Evolutionary conservation across 1,140 invertebrate genomes (phyloP).

Genomic region (Goniozus legneri): DNA sequence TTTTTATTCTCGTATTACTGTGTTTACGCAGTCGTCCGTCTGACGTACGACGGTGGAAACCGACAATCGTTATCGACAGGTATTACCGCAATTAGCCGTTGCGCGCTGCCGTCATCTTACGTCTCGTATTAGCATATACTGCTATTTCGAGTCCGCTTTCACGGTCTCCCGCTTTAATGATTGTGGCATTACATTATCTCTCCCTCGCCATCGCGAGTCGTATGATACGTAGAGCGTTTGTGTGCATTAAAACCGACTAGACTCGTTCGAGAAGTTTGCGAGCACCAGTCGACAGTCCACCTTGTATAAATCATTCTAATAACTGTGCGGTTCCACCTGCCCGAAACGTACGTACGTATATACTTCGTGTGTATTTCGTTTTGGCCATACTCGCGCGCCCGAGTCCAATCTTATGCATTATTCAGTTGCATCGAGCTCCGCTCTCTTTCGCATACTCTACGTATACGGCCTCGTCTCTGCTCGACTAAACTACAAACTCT

Average conservation of each 20-base stretch:
- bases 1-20: too few species aligned
- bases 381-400: too few species aligned
- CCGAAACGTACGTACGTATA: constrained; percentile 19
- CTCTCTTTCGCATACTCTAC: neutral
- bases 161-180: constrained; percentile 29
- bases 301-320: constrained; percentile 44
- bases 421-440: too few species aligned
- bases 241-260: neutral
- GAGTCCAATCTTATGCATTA: constrained; percentile 42
- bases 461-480: too few species aligned
- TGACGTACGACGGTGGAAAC: constrained; percentile 18
- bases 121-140: constrained; percentile 34
- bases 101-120: constrained; percentile 35
- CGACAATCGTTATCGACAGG: constrained; percentile 27
- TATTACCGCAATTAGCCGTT: constrained; percentile 27
- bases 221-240: too few species aligned
- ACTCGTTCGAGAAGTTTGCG: neutral
- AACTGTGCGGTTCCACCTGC: constrained; percentile 39
- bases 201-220: constrained; percentile 1
- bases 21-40: too few species aligned
- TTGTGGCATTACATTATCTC: constrained; percentile 20
- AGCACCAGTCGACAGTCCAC: constrained; percentile 25
- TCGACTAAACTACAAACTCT: too few species aligned
- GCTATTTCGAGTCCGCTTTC: constrained; percentile 29
- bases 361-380: constrained; percentile 22